Evolutionary conservation across 2,888 invertebrate species (phyloP), one percentile per base, ranked within the genome.

Genomic region (Hemaris fuciformis): DNA sequence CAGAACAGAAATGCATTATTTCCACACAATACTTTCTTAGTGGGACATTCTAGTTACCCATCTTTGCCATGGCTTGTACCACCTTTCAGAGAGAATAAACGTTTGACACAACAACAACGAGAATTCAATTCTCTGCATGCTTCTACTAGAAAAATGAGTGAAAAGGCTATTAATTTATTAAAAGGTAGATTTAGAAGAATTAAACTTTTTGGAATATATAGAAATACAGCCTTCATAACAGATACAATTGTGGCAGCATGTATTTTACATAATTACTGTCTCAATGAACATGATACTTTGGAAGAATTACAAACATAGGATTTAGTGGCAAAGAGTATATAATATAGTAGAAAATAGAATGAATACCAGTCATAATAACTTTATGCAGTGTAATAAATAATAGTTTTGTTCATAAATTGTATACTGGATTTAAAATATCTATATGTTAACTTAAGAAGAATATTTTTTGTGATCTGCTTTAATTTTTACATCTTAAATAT

Each of bases 241-340:
- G 86, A 87, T 62, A 80, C 84, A 63, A 73, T 85, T 69, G 85
- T 85, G 48, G 86, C 86, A 59, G 84, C 87, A 61, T 87, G 87
- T 68, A 83, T 87, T 66, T 75, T 87, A 65, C 86, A 87, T 66
- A 87, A 87, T 68, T 86, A 84, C 72, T 87, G 86, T 68, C 69
- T 85, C 15, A 71, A 73, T 72, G 86, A 87, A 76, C 81, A 83
- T 80, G 85, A 85, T 62, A 67, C 77, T 63, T 67, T 84, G 62
- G 79, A 81, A 62, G 77, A 78, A 64, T 68, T 72, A 65, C 69
- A 41, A 60, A 38, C 22, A 57, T 13, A 22, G 20, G 45, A 4
- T 6, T 18, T 45, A 22, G 20, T 45, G 15, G 18, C 38, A n/a
- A n/a, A n/a, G n/a, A n/a, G n/a, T n/a, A n/a, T n/a, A n/a, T n/a